Evolutionary conservation across 2,888 invertebrate genomes (phyloP), one percentile per base, ranked within the genome.

Genomic region (Aporophyla lueneburgensis): DNA sequence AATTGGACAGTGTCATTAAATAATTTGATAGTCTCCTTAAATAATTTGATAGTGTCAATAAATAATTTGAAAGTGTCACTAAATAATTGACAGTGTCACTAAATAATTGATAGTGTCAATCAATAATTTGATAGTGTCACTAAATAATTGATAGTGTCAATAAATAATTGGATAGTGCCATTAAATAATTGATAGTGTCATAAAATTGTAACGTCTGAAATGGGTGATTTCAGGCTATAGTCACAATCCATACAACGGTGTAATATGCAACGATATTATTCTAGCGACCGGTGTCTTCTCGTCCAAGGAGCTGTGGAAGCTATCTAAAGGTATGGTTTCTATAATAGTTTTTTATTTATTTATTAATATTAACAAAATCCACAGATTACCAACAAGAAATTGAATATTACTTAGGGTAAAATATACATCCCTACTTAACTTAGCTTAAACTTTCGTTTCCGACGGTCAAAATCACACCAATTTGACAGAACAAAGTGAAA

Each of bases 271-370:
- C 97, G 99, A 99, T 97, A 99, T 99, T 96, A 99, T 99, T 97
- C 98, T 99, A 98, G 99, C 99, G 94, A 99, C 99, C 93, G 99
- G 99, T 95, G 99, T 99, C 96, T 99, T 99, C 98, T 99, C 99
- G 92, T 99, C 99, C 93, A 99, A 99, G 97, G 99, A 99, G 97
- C 98, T 99, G 96, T 99, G 99, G 98, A 98, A 99, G 97, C 98
- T 99, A 95, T 99, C 99, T 93, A 99, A 99, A 98, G 98, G 99
- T 99, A 97, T 82, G 92, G 91, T 74, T 9, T 84, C 71, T 65
- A 74, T 73, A 33, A 73, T 83, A 62, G 74, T 83, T 72, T 76
- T 83, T 72, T 76, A 40, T 68, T 78, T 56, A 46, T 73, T 71
- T 12, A 21, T 58, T 69, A 46, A 43, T 40, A 9, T 0, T 61